A percentile compares a stretch with the other conserved stretches of the same genome.
Conservation (phyloP, 2,113 vertebrate genomes). For the Dasypus novemcinctus region DNA sequence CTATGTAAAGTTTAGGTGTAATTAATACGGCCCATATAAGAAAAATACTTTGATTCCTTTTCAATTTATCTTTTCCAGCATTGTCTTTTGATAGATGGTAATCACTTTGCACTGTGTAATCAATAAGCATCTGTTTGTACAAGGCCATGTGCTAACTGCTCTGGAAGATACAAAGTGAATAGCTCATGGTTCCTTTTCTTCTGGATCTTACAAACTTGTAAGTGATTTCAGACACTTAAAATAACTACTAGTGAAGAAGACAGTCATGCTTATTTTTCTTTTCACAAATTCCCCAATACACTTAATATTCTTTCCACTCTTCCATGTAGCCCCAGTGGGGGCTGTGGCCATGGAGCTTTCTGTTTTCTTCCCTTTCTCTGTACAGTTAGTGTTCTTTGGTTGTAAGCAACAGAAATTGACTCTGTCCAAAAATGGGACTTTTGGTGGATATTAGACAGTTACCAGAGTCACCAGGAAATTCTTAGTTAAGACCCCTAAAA, state of each 20-base stretch:
- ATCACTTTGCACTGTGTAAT: background rate
- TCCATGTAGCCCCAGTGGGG: background rate
- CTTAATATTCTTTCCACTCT: background rate
- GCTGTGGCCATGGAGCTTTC: background rate
- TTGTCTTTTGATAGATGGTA: background rate
- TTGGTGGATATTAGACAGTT: background rate
- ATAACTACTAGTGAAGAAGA: background rate
- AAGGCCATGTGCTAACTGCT: background rate
- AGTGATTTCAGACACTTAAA: background rate
- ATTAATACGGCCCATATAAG: background rate
- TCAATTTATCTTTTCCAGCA: background rate
- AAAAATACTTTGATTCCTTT: slow-evolving; percentile 2
- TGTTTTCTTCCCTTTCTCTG: background rate
- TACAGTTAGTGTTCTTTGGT: background rate
- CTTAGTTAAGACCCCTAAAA: background rate
- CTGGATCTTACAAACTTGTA: background rate
- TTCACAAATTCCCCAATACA: background rate
- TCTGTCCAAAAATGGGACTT: background rate
- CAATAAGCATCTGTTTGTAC: background rate
- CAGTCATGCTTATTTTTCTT: background rate
- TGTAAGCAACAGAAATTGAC: slow-evolving; percentile 4
- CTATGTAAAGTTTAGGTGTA: background rate
- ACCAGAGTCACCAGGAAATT: background rate
- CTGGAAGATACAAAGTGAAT: background rate
- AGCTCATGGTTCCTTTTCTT: background rate